Evolutionary conservation across 2,888 invertebrate species (phyloP).

Genomic region (Patella pellucida): DNA sequence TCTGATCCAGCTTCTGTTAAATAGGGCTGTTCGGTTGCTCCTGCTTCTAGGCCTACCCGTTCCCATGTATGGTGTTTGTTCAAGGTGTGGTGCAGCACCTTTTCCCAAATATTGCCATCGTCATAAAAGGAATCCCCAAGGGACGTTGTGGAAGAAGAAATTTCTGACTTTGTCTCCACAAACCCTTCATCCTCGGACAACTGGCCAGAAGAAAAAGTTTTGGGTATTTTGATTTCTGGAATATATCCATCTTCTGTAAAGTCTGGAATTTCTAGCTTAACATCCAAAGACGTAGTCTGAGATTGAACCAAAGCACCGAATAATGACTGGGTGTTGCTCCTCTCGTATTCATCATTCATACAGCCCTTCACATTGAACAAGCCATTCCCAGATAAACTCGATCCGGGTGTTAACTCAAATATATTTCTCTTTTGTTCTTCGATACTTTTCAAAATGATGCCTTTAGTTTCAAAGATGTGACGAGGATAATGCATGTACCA

Average conservation of each 20-base stretch:
- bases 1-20: constrained; percentile 62
- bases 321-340: constrained; percentile 44
- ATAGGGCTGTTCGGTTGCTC: constrained; percentile 54
- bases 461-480: constrained; percentile 27
- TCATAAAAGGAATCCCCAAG: constrained; percentile 35
- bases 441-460: neutral
- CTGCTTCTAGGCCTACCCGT: constrained; percentile 57
- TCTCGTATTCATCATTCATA: constrained; percentile 53
- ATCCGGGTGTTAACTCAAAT: constrained; percentile 49
- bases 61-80: constrained; percentile 63
- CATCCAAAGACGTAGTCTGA: constrained; percentile 46
- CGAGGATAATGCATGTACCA: constrained; percentile 58
- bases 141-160: constrained; percentile 30
- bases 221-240: constrained; percentile 49
- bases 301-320: constrained; percentile 61
- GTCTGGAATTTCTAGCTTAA: constrained; percentile 56
- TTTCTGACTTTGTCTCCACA: constrained; percentile 29
- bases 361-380: constrained; percentile 49
- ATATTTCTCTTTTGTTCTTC: neutral
- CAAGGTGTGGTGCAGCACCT: constrained; percentile 48
- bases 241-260: constrained; percentile 42
- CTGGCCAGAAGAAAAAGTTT: constrained; percentile 36
- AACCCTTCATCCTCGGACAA: constrained; percentile 46
- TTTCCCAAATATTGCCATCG: constrained; percentile 57
- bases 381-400: constrained; percentile 41